Evolutionary conservation across 2,113 vertebrate genomes (phyloP), one percentile per base, ranked within the genome.

Genomic region (Caracal caracal): DNA sequence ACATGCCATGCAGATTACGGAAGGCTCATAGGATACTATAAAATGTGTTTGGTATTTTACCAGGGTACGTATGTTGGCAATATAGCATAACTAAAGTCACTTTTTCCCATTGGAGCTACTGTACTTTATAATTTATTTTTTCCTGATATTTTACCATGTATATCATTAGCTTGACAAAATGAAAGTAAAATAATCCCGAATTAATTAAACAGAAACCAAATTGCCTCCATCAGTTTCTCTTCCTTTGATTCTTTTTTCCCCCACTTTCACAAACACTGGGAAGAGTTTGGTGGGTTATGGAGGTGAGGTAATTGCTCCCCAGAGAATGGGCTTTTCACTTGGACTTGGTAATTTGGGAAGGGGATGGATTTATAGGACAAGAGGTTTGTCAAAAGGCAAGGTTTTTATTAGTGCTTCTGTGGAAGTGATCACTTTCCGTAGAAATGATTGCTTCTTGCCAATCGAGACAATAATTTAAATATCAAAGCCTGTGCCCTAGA

Each of bases 121-220:
- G 87, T 98, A 98, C 98, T 98, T 99, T 98, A 98, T 99, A 98
- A 99, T 98, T 99, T 99, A 99, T 99, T 99, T 98, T 99, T 99
- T 99, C 97, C 98, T 99, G 98, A 98, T 98, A 98, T 98, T 98
- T 98, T 97, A 96, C 98, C 95, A 97, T 98, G 98, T 98, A 95
- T 98, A 98, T 99, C 98, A 99, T 99, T 99, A 99, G 98, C 98
- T 97, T 97, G 98, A 97, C 98, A 98, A 99, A 99, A 98, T 98
- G 98, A 98, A 99, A 99, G 98, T 98, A 98, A 99, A 99, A 99
- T 98, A 99, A 99, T 98, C 98, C 98, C 98, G 98, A 98, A 98
- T 99, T 98, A 99, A 99, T 99, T 99, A 99, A 99, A 98, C 97
- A 98, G 98, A 98, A 98, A 98, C 97, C 81, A 94, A 98, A 99